phyloP scores from a whole-genome alignment of 2,888 invertebrate species.

The Heliconius ethilla region DNA sequence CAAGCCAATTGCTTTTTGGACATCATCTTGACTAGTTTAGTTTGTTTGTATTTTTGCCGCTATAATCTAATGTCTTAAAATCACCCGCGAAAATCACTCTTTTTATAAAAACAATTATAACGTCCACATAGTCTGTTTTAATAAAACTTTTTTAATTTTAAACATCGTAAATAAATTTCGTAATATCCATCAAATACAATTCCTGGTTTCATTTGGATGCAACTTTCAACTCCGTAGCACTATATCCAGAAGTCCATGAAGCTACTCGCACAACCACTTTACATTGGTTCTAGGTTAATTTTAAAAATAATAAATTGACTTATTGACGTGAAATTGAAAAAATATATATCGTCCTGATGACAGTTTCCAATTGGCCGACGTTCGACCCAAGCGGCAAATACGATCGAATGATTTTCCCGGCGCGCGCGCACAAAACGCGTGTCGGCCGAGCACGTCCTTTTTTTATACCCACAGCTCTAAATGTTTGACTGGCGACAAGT shows the following conservation, averaged over 20 bases:
- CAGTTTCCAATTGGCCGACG: conserved; percentile 69
- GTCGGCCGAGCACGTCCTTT: conserved; percentile 68
- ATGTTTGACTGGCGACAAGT: conserved; percentile 74
- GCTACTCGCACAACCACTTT: conserved; percentile 44
- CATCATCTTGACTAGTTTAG: conserved; percentile 84
- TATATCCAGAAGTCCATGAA: conserved; percentile 55
- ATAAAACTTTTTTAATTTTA: conserved; percentile 50
- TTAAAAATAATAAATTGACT: too few species aligned
- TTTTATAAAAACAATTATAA: conserved; percentile 53
- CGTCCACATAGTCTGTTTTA: conserved; percentile 63
- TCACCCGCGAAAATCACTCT: conserved; percentile 39
- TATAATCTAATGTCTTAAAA: conserved; percentile 36
- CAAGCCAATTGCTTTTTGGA: conserved; percentile 90
- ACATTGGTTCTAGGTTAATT: conserved; percentile 32
- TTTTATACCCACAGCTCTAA: conserved; percentile 74
- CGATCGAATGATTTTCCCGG: conserved; percentile 70
- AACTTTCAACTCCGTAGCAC: conserved; percentile 56
- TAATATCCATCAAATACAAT: conserved; percentile 53
- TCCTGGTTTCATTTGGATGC: conserved; percentile 50
- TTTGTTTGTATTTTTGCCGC: conserved; percentile 44
- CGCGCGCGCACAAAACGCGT: conserved; percentile 67
- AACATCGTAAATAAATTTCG: conserved; percentile 54
- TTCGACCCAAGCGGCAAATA: conserved; percentile 67
- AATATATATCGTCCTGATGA: conserved; percentile 47
- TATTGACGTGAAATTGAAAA: conserved; percentile 39